A percentile compares a stretch with the other conserved stretches of the same genome.
phyloP scores from a whole-genome alignment of 1,140 invertebrate species.

The Euura saliciscinereae region DNA sequence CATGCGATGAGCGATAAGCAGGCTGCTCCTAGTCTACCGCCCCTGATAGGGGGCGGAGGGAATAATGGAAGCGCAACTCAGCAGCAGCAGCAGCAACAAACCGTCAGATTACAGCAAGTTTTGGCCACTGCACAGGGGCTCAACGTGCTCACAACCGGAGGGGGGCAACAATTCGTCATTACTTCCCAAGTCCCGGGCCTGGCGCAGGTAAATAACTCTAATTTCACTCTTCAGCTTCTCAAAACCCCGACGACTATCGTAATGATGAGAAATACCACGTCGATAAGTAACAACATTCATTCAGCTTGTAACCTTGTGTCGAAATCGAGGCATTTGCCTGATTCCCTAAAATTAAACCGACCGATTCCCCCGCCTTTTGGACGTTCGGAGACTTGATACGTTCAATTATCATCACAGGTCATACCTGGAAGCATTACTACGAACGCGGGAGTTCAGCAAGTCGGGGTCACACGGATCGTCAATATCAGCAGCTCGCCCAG shows the following conservation, averaged over 20 bases:
- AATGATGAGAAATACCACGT: constrained; percentile 37
- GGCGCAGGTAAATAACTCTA: constrained; percentile 43
- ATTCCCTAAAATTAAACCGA: constrained; percentile 11
- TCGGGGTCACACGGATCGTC: constrained; percentile 56
- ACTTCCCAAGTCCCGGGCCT: constrained; percentile 58
- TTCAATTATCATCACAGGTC: constrained; percentile 38
- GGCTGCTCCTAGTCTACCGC: constrained; percentile 53
- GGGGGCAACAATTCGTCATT: constrained; percentile 60
- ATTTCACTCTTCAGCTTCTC: constrained; percentile 18
- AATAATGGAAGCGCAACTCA: constrained; percentile 52
- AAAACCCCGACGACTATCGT: constrained; percentile 1
- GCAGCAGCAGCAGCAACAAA: constrained; percentile 31
- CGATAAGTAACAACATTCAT: constrained; percentile 43
- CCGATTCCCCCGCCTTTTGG: too few species aligned
- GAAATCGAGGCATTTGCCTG: constrained; percentile 46
- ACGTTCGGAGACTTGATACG: too few species aligned
- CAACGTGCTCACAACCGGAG: constrained; percentile 54
- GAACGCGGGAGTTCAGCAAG: constrained; percentile 47
- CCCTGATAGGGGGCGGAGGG: constrained; percentile 54
- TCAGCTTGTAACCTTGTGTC: constrained; percentile 32
- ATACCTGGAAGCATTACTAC: constrained; percentile 48
- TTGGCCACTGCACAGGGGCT: constrained; percentile 55
- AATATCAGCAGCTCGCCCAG: constrained; percentile 50
- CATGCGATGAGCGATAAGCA: constrained; percentile 63
- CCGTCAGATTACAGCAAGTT: constrained; percentile 58